Base-by-base conservation (phyloP, 2,113 vertebrate genomes). In the Bombycilla garrulus region DNA sequence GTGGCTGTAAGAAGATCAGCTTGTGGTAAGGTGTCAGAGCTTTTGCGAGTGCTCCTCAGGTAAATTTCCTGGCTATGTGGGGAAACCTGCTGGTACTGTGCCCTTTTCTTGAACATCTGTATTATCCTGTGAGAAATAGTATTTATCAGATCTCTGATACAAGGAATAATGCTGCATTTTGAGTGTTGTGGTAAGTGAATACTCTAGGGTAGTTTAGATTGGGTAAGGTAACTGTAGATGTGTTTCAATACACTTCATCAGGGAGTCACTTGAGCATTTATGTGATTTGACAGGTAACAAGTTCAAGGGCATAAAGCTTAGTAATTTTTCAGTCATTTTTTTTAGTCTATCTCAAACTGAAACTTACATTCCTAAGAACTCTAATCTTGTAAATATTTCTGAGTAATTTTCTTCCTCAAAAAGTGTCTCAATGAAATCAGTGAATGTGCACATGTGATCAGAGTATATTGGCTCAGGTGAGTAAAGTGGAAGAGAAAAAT, bases 381-480 rank as follows among this genome's bases (percentile, higher is more conserved):
- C 47, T 73, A 33, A 35, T 58, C 35, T 83, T 66, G 12, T 74
- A 56, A 67, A 51, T 54, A 61, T 38, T 31, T 45, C 29, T 33
- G 15, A 78, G 9, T 44, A 4, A 69, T 83, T 73, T 80, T 76
- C 19, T 65, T 76, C 36, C 14, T 88, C 11, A 57, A 71, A 65
- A 86, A 56, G 6, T 60, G 10, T 15, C 19, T 85, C 35, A 15
- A 1, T 73, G 23, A 71, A 56, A 35, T 72, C 17, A 45, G 12
- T 77, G 45, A 69, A 69, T 0, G 0, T 72, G 42, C 4, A 11
- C 33, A 6, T 3, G 3, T 57, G 28, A 65, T 28, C 45, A 35
- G 26, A 67, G 24, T 72, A 31, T 83, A 48, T 58, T 69, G 28
- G 3, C 33, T 86, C 25, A 54, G 51, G 3, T 78, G 26, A 60